Percentiles rank a stretch among this genome's conserved stretches.
Conservation (phyloP, 2,888 invertebrate species). For the Pilophorus perplexus region DNA sequence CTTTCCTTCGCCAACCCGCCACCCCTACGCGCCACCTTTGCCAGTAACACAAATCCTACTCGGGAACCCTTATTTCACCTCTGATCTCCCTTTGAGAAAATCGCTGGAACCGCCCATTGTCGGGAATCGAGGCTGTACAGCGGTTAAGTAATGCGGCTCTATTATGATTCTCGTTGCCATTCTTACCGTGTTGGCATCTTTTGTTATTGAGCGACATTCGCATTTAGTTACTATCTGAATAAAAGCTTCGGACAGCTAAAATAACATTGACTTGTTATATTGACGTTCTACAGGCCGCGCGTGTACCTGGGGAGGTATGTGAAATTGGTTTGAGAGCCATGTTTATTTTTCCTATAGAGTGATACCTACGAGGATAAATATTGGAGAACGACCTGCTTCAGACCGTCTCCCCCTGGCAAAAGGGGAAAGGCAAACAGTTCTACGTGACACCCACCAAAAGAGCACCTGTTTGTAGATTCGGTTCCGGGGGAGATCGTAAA, state of each 20-base stretch:
- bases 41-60: conserved; percentile 9
- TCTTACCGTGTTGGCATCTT: too few species aligned
- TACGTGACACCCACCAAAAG: conserved; percentile 19
- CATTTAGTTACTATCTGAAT: too few species aligned
- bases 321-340: conserved; percentile 30
- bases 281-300: too few species aligned
- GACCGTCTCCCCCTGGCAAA: neutral
- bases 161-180: too few species aligned
- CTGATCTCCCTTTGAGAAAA: conserved; percentile 12
- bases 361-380: conserved; percentile 34
- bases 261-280: too few species aligned
- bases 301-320: too few species aligned
- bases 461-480: conserved; percentile 20
- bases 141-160: too few species aligned
- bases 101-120: too few species aligned
- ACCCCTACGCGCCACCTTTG: neutral
- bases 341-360: conserved; percentile 29
- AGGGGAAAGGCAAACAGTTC: neutral
- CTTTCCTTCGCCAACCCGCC: too few species aligned
- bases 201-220: too few species aligned
- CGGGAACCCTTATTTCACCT: conserved; percentile 16
- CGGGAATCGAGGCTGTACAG: too few species aligned
- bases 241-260: too few species aligned
- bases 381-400: conserved; percentile 27
- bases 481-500: neutral